Evolutionary conservation across 1,140 invertebrate genomes (phyloP).

Genomic region (Phortica variegata): DNA sequence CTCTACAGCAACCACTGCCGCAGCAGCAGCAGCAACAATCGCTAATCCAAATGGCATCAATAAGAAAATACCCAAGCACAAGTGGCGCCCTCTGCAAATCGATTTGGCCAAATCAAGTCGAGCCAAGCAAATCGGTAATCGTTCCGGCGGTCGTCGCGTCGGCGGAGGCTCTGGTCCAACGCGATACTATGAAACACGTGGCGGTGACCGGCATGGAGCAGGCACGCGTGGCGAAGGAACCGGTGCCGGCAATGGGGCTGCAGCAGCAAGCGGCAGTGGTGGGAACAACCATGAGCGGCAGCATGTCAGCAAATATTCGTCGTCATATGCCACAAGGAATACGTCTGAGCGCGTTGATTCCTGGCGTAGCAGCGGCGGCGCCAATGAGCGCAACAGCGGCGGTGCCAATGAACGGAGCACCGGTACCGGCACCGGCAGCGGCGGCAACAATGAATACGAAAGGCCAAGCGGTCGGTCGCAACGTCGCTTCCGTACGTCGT

Average conservation of each 20-base stretch:
- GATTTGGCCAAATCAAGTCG: constrained; percentile 63
- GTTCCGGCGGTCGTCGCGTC: constrained; percentile 34
- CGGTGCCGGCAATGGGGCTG: neutral
- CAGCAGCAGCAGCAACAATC: constrained; percentile 36
- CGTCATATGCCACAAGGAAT: constrained; percentile 26
- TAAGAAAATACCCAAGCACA: constrained; percentile 66
- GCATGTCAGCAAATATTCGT: constrained; percentile 21
- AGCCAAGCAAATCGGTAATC: constrained; percentile 44
- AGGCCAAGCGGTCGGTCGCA: constrained; percentile 13
- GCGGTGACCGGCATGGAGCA: neutral
- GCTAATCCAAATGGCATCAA: constrained; percentile 44
- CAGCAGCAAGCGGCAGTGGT: constrained; percentile 6
- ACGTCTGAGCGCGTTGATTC: constrained; percentile 52
- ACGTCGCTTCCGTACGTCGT: constrained; percentile 52
- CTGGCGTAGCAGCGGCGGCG: constrained; percentile 56
- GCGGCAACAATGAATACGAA: constrained; percentile 24
- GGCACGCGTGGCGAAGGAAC: constrained; percentile 1
- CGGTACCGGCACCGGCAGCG: constrained; percentile 24
- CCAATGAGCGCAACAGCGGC: constrained; percentile 29
- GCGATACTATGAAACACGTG: constrained; percentile 28
- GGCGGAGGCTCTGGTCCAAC: constrained; percentile 36
- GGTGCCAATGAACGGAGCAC: constrained; percentile 16
- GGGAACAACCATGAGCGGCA: constrained; percentile 2
- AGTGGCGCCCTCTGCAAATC: constrained; percentile 76
- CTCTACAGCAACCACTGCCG: constrained; percentile 8